Evolutionary conservation across 2,888 invertebrate genomes (phyloP).

Genomic region (Yponomeuta evonymella): DNA sequence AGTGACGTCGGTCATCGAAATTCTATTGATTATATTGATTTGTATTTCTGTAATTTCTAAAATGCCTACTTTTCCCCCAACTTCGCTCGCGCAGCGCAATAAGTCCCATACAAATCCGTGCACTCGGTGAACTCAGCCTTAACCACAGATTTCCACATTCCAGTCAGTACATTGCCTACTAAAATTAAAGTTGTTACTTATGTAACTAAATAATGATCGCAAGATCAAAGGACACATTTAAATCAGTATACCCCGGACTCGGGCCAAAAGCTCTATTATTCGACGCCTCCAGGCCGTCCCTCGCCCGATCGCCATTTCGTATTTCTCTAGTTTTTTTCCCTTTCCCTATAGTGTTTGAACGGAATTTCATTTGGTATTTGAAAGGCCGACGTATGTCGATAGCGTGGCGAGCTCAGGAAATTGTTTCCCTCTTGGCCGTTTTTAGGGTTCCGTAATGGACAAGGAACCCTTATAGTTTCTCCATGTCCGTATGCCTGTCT

Average conservation of each 20-base stretch:
- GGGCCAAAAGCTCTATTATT: slow-evolving; percentile 39
- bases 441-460: neutral
- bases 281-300: slow-evolving; percentile 27
- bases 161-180: too few relatives aligned
- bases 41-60: too few relatives aligned
- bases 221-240: slow-evolving; percentile 30
- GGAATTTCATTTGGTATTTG: slow-evolving; percentile 1
- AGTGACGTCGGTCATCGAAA: too few relatives aligned
- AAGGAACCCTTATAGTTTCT: too few relatives aligned
- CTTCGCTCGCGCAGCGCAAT: too few relatives aligned
- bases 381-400: slow-evolving; percentile 6
- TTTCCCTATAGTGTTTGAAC: neutral
- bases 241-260: slow-evolving; percentile 50
- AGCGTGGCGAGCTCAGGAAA: neutral
- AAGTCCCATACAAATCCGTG: too few relatives aligned
- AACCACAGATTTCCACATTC: too few relatives aligned
- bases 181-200: too few relatives aligned
- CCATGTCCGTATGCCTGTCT: too few relatives aligned
- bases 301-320: neutral
- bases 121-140: too few relatives aligned
- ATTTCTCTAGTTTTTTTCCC: neutral
- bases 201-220: neutral
- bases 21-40: too few relatives aligned
- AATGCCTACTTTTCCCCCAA: too few relatives aligned
- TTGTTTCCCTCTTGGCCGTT: neutral